Percentiles rank a stretch among this genome's conserved stretches.
Evolutionary conservation across 2,888 invertebrate genomes (phyloP).

Genomic region (Smittia sp.): DNA sequence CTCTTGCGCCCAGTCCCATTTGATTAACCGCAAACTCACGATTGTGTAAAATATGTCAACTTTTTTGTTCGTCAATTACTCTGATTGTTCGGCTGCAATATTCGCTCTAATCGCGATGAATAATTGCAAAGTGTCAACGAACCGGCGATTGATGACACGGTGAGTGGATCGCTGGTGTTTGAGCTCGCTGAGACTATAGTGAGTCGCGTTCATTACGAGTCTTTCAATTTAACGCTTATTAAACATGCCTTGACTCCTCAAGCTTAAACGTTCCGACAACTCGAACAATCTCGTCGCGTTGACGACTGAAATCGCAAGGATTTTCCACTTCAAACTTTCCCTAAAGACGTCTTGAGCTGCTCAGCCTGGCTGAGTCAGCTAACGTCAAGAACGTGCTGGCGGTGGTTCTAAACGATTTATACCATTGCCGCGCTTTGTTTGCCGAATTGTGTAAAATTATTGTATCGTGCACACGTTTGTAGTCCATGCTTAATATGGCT

Average conservation of each 20-base stretch:
- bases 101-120: slow-evolving; percentile 20
- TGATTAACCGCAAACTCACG: slow-evolving; percentile 17
- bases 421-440: slow-evolving; percentile 29
- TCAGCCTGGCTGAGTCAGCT: not conserved
- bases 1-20: slow-evolving; percentile 16
- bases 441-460: slow-evolving; percentile 36
- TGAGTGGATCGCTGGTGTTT: no score
- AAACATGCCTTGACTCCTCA: no score
- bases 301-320: no score
- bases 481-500: slow-evolving; percentile 36
- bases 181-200: no score
- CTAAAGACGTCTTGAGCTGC: no score
- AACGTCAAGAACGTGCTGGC: slow-evolving; percentile 30
- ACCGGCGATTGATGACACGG: not conserved
- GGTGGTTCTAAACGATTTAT: slow-evolving; percentile 39
- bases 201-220: no score
- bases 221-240: no score
- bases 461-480: slow-evolving; percentile 40
- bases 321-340: no score
- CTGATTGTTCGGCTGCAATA: slow-evolving; percentile 14
- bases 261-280: no score
- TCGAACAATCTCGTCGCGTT: no score
- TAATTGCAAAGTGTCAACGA: not conserved
- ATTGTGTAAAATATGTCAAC: slow-evolving; percentile 35
- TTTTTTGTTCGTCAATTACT: slow-evolving; percentile 38